These are phyloP conservation scores for Silurus asotus DNA, from an alignment of 2,113 vertebrate species.

Conservation along the genomic window DNA sequence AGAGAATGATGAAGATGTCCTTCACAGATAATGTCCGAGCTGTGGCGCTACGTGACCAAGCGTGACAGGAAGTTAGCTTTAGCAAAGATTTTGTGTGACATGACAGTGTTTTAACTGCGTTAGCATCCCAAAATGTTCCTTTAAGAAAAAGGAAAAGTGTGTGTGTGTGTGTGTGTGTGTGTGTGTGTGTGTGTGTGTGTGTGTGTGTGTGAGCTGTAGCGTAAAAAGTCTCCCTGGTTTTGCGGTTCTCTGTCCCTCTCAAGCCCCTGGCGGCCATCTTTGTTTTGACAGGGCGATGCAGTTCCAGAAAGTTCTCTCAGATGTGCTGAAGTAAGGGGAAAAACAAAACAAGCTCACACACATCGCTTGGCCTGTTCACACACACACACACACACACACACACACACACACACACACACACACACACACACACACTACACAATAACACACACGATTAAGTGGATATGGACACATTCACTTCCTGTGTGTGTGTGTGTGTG, in stretches of 20 bases:
- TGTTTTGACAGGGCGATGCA: slow-evolving; percentile 88
- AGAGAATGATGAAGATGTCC: no score
- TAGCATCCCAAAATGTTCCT: neutral
- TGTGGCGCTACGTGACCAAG: neutral
- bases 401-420: slow-evolving; percentile 23
- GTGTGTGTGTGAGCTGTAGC: slow-evolving; percentile 49
- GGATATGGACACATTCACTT: slow-evolving; percentile 9
- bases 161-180: slow-evolving; percentile 36
- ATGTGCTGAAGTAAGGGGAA: slow-evolving; percentile 85
- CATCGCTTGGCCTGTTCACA: slow-evolving; percentile 52
- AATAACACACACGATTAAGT: slow-evolving; percentile 44
- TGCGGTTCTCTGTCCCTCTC: slow-evolving; percentile 65
- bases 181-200: slow-evolving; percentile 31
- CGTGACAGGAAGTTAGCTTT: neutral
- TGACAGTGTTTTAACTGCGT: neutral
- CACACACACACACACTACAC: slow-evolving; percentile 1
- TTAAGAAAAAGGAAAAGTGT: slow-evolving; percentile 5
- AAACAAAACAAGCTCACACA: slow-evolving; percentile 75
- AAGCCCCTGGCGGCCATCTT: slow-evolving; percentile 83
- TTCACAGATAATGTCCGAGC: neutral
- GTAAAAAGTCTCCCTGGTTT: slow-evolving; percentile 75
- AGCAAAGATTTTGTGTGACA: neutral
- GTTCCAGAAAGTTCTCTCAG: slow-evolving; percentile 84
- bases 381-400: slow-evolving; percentile 13
- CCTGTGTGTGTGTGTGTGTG: slow-evolving; percentile 26